A percentile compares a stretch with the other conserved stretches of the same genome.
These are phyloP conservation scores for Pseudomugil tenellus DNA, from an alignment of 2,797 vertebrate species.

Conservation along the genomic window DNA sequence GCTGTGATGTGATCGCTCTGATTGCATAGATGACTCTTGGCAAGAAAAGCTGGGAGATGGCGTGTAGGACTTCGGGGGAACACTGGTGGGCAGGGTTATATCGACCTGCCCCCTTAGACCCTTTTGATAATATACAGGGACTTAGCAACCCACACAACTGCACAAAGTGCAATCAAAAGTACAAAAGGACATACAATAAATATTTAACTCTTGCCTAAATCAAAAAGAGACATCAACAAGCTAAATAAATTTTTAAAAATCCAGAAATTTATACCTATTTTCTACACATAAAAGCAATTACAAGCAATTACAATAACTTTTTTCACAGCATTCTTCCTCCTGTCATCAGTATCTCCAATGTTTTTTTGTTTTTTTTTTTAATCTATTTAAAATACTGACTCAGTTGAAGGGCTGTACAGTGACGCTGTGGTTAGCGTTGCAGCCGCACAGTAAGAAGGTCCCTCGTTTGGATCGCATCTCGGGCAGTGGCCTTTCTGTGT, in stretches of 20 bases:
- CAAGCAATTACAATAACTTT: slow-evolving; percentile 51
- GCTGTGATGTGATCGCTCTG: slow-evolving; percentile 72
- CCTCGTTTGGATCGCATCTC: no score
- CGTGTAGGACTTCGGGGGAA: slow-evolving; percentile 75
- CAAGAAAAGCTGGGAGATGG: slow-evolving; percentile 58
- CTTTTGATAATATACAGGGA: slow-evolving; percentile 78
- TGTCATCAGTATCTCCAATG: slow-evolving; percentile 21
- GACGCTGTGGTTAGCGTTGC: no score
- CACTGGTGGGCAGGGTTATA: slow-evolving; percentile 75
- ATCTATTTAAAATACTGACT: no score
- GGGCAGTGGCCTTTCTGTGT: no score
- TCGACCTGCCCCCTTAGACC: slow-evolving; percentile 73
- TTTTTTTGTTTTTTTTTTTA: slow-evolving; percentile 3
- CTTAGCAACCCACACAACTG: slow-evolving; percentile 71
- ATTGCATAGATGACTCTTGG: slow-evolving; percentile 72
- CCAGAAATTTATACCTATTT: no score
- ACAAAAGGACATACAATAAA: slow-evolving; percentile 17
- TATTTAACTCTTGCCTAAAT: slow-evolving; percentile 28
- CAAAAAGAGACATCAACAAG: slow-evolving; percentile 3
- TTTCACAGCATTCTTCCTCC: slow-evolving; percentile 23
- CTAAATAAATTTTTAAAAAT: no score
- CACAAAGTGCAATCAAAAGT: slow-evolving; percentile 47
- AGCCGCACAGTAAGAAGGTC: no score
- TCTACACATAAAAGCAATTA: no score
- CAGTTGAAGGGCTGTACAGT: no score